These are phyloP conservation scores for Emydura subglobosa DNA, from an alignment of 2,113 vertebrate genomes.

Conservation along the genomic window DNA sequence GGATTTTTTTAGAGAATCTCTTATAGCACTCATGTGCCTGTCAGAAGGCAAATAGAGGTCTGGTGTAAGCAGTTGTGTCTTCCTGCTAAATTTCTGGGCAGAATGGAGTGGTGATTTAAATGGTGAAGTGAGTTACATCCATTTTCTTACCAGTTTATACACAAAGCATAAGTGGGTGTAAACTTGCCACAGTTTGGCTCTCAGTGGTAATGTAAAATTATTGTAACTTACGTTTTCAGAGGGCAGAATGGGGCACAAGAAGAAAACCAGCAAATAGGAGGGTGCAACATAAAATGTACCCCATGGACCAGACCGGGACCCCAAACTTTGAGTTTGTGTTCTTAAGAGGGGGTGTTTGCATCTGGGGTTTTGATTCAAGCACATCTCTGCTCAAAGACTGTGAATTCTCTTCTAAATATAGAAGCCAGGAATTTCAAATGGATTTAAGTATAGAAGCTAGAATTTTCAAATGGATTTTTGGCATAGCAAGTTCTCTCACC, in stretches of 20 bases:
- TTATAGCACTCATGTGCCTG: background rate
- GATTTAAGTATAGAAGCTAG: background rate
- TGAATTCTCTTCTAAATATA: background rate
- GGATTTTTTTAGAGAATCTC: background rate
- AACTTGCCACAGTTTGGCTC: slow-evolving; percentile 12
- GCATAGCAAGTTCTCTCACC: background rate
- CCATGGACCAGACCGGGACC: background rate
- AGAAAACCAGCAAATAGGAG: background rate
- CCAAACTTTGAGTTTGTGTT: background rate
- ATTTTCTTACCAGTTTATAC: background rate
- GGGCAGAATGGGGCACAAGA: background rate
- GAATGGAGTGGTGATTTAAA: background rate
- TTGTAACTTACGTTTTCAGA: background rate
- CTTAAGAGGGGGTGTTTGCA: background rate
- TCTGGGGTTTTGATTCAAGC: background rate
- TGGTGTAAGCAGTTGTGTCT: background rate
- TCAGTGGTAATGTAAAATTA: background rate
- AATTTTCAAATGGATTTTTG: background rate
- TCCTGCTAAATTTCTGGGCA: background rate
- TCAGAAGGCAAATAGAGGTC: background rate
- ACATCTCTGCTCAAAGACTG: background rate
- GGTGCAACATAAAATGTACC: background rate
- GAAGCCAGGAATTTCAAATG: background rate
- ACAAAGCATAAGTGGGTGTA: background rate
- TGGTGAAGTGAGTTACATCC: background rate